phyloP scores from a whole-genome alignment of 2,888 invertebrate genomes.

The Coelopa pilipes region DNA sequence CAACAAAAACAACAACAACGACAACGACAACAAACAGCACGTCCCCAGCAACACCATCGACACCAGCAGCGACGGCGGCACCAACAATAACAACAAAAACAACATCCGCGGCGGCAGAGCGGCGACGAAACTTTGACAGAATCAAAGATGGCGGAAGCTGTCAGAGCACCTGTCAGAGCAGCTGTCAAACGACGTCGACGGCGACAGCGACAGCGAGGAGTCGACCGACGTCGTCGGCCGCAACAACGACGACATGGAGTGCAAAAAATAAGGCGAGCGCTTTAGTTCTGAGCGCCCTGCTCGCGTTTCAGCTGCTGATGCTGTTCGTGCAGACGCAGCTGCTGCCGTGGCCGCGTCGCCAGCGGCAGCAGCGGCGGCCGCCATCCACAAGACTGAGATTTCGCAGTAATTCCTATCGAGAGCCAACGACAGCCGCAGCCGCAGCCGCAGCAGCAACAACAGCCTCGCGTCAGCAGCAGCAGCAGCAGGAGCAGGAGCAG shows the following conservation, averaged over 20 bases:
- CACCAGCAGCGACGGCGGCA: conserved; percentile 27
- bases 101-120: conserved; percentile 16
- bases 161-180: background rate
- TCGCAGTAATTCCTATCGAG: conserved; percentile 17
- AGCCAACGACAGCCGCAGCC: background rate
- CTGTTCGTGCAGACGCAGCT: conserved; percentile 44
- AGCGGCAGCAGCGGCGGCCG: conserved; percentile 20
- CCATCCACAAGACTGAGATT: conserved; percentile 32
- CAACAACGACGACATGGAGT: conserved; percentile 38
- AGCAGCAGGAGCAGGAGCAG: background rate
- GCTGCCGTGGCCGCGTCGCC: conserved; percentile 34
- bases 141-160: conserved; percentile 13
- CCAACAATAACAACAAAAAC: conserved; percentile 37
- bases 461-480: conserved; percentile 7
- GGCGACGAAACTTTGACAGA: conserved; percentile 35
- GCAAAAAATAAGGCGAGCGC: conserved; percentile 27
- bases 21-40: conserved; percentile 20
- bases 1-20: conserved; percentile 23
- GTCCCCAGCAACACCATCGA: conserved; percentile 18
- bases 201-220: conserved; percentile 38
- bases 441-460: conserved; percentile 12
- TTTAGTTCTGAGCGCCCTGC: conserved; percentile 42
- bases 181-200: conserved; percentile 24
- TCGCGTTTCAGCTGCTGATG: conserved; percentile 48
- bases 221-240: conserved; percentile 30